Percentiles rank a stretch among this genome's conserved stretches.
Conservation (phyloP, 2,888 invertebrate species). For the Phengaris arion region DNA sequence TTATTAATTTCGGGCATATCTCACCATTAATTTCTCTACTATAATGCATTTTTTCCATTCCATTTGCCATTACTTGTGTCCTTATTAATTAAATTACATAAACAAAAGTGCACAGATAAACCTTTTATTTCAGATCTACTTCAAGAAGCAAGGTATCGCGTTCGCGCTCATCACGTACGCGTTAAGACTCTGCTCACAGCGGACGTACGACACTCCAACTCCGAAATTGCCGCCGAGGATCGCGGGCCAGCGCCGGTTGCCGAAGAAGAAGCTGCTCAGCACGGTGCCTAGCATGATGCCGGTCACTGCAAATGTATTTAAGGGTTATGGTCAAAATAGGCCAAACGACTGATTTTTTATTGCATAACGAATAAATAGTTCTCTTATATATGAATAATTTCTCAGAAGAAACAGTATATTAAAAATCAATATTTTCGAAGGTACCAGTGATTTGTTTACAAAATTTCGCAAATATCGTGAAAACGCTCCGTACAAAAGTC, state of each 20-base stretch:
- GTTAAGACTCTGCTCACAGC: neutral
- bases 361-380: no score
- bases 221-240: neutral
- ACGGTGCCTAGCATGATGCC: neutral
- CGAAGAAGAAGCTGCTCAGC: neutral
- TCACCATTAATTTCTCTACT: no score
- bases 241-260: neutral
- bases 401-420: no score
- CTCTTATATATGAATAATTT: no score
- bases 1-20: no score
- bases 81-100: neutral
- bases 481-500: no score
- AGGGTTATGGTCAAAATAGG: neutral
- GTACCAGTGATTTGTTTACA: no score
- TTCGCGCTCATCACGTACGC: neutral
- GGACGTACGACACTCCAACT: neutral
- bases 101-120: neutral
- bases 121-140: neutral
- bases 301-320: neutral
- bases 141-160: neutral
- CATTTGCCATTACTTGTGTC: no score
- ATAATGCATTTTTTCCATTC: no score
- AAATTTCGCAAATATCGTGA: no score
- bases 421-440: no score
- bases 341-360: neutral